phyloP scores from a whole-genome alignment of 2,888 invertebrate genomes.

The Nomada lathburiana region DNA sequence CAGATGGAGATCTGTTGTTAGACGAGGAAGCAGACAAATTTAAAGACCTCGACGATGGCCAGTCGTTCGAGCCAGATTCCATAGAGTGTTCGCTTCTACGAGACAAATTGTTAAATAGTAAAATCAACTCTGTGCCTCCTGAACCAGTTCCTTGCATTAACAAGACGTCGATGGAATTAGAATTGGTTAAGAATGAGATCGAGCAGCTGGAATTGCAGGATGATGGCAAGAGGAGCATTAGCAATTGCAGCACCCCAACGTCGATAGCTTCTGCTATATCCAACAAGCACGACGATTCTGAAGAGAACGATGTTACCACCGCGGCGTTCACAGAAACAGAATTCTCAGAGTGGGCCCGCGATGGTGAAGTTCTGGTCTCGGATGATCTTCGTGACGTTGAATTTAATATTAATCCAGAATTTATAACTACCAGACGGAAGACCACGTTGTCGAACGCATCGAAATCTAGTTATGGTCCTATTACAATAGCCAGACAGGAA shows the following conservation, averaged over 20 bases:
- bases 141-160: slow-evolving; percentile 1
- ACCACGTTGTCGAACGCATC: slow-evolving; percentile 32
- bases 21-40: slow-evolving; percentile 76
- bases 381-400: slow-evolving; percentile 90
- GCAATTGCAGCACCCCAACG: slow-evolving; percentile 86
- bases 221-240: slow-evolving; percentile 76
- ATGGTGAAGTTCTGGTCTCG: slow-evolving; percentile 88
- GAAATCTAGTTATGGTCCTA: slow-evolving; percentile 42
- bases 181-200: slow-evolving; percentile 77
- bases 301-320: slow-evolving; percentile 88
- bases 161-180: slow-evolving; percentile 69
- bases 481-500: slow-evolving; percentile 78
- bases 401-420: slow-evolving; percentile 86
- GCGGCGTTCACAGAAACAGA: slow-evolving; percentile 93
- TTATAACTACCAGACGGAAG: slow-evolving; percentile 76
- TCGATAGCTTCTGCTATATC: slow-evolving; percentile 84
- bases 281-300: slow-evolving; percentile 86
- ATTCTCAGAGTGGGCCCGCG: slow-evolving; percentile 95
- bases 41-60: slow-evolving; percentile 52
- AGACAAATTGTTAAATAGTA: slow-evolving; percentile 34
- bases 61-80: slow-evolving; percentile 81
- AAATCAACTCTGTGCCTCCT: not conserved
- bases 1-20: slow-evolving; percentile 88
- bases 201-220: slow-evolving; percentile 78
- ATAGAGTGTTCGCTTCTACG: slow-evolving; percentile 76